Evolutionary conservation across 1,140 invertebrate genomes (phyloP).

Genomic region (Stenopsyche tienmushanensis): DNA sequence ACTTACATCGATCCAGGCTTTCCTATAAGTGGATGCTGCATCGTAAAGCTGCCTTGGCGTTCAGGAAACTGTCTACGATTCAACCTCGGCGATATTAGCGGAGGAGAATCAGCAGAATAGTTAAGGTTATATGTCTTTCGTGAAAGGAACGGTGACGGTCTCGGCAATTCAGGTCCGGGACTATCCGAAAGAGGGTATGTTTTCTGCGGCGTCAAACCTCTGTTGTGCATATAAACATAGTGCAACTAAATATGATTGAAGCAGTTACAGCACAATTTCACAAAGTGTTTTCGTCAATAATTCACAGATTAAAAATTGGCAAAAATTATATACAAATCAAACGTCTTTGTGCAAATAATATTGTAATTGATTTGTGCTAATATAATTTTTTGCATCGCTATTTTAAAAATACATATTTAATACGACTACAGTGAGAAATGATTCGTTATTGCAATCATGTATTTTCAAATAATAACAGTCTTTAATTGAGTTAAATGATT

Average conservation of each 20-base stretch:
- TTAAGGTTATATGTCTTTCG: conserved; percentile 38
- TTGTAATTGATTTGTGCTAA: too few species aligned
- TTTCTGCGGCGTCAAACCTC: conserved; percentile 40
- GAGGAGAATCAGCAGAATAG: conserved; percentile 30
- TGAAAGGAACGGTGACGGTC: conserved; percentile 39
- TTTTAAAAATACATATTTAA: too few species aligned
- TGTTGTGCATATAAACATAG: conserved; percentile 37
- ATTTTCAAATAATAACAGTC: too few species aligned
- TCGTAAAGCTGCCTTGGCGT: conserved; percentile 37
- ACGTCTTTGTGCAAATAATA: neutral
- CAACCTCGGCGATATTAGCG: conserved; percentile 44
- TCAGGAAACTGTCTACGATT: conserved; percentile 41
- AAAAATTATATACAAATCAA: neutral
- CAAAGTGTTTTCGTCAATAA: too few species aligned
- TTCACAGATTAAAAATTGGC: neutral
- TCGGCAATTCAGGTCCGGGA: conserved; percentile 26
- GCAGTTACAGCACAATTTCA: conserved; percentile 2
- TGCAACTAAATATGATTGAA: conserved; percentile 29
- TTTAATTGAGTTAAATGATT: too few species aligned
- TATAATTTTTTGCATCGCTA: too few species aligned
- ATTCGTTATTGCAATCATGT: too few species aligned
- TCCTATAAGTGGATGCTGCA: conserved; percentile 39
- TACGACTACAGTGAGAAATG: too few species aligned
- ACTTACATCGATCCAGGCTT: conserved; percentile 49
- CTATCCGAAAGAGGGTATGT: conserved; percentile 27